phyloP scores from a whole-genome alignment of 1,140 invertebrate genomes.

The Lucilia sericata region DNA sequence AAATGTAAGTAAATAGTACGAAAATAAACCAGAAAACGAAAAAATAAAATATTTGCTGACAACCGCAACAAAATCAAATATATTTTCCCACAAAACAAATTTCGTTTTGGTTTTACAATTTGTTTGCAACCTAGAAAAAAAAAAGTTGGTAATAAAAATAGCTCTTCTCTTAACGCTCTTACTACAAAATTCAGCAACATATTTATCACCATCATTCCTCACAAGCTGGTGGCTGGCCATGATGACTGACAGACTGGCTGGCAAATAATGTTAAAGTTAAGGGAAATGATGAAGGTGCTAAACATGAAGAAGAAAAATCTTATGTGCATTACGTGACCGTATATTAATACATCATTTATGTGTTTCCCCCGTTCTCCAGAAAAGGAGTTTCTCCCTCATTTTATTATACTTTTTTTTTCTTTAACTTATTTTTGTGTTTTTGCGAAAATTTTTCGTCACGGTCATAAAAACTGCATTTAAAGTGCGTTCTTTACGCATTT shows the following conservation, averaged over 20 bases:
- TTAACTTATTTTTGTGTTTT: neutral
- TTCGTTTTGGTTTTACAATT: neutral
- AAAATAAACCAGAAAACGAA: neutral
- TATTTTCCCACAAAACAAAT: constrained; percentile 18
- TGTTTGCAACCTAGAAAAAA: neutral
- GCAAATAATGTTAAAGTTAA: neutral
- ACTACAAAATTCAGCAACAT: neutral
- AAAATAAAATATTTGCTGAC: neutral
- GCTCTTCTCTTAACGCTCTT: neutral
- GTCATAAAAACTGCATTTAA: constrained; percentile 44
- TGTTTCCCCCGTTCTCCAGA: neutral
- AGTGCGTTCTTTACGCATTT: constrained; percentile 42
- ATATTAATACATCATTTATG: constrained; percentile 35
- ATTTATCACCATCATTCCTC: constrained; percentile 10
- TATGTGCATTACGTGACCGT: constrained; percentile 36
- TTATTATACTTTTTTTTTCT: neutral
- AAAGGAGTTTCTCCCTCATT: neutral
- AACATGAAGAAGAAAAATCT: constrained; percentile 28
- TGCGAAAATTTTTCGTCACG: constrained; percentile 39
- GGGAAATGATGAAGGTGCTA: neutral
- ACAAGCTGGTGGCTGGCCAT: neutral
- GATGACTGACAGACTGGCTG: constrained; percentile 6
- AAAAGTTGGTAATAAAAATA: constrained; percentile 18
- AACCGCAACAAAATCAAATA: constrained; percentile 1
- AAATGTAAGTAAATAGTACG: no score